Evolutionary conservation across 1,140 invertebrate genomes (phyloP), one percentile per base, ranked within the genome.

Genomic region (Neotoxoptera formosana): DNA sequence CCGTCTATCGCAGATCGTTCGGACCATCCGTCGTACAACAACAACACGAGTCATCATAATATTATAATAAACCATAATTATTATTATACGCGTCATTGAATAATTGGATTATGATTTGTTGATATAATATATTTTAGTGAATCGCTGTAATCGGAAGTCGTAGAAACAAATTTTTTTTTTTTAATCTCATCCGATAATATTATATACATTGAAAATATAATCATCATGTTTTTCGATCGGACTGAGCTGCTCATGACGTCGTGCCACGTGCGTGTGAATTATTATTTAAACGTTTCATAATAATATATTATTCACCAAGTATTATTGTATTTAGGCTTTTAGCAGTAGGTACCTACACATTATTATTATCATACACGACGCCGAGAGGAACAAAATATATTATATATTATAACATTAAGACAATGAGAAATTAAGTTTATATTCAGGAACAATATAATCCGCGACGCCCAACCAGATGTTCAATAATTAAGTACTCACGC

Each of bases 381-480:
- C 30, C 47, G 9, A 34, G 47, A 87, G 47, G 23, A 30, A 84
- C 23, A 41, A 51, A 41, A n/a, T n/a, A n/a, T n/a, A n/a, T n/a
- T n/a, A n/a, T n/a, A n/a, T n/a, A n/a, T n/a, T 41, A 41, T 6
- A 84, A 87, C 47, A n/a, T 34, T 48, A n/a, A 87, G 47, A 87
- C 86, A 87, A 87, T 87, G 30, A 47, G 20, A 87, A 87, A 87
- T 87, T 48, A n/a, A 87, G 25, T 87, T 87, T 48, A 87, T 48
- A 48, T 48, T 87, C 86, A 47, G 30, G 30, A 48, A 87, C 23
- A 47, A 86, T 45, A 17, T 45, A 17, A n/a, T 67, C 14, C 48
- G 20, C 48, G 20, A 87, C 47, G 86, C 47, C 47, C 86, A 87
- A n/a, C 30, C 47, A 48, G 30, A 87, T 87, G n/a, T 87, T 48